Conservation (phyloP, 2,113 vertebrate species). For the Semicossyphus pulcher region DNA sequence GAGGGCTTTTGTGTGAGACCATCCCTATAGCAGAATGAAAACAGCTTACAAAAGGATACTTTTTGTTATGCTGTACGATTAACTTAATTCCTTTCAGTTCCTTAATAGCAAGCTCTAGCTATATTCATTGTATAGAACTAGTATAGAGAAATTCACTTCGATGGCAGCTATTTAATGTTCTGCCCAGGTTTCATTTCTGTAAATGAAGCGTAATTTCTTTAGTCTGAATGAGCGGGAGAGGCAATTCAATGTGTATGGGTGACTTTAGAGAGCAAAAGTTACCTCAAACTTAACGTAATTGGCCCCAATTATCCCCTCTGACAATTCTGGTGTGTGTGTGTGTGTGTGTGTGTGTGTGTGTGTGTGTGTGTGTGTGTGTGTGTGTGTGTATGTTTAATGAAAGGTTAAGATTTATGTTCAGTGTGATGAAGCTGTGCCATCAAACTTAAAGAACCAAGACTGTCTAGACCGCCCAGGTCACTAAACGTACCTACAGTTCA, state of each 20-base stretch:
- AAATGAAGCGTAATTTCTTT: slow-evolving; percentile 52
- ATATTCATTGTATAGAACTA: slow-evolving; percentile 5
- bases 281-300: slow-evolving; percentile 66
- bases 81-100: slow-evolving; percentile 35
- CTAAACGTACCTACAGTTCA: neutral
- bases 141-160: slow-evolving; percentile 38
- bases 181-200: slow-evolving; percentile 23
- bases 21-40: slow-evolving; percentile 43
- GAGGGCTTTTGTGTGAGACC: slow-evolving; percentile 35
- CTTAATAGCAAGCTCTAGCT: slow-evolving; percentile 7
- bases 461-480: slow-evolving; percentile 30
- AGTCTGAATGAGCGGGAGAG: slow-evolving; percentile 47
- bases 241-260: slow-evolving; percentile 41
- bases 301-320: slow-evolving; percentile 72
- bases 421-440: slow-evolving; percentile 58
- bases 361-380: slow-evolving; percentile 8
- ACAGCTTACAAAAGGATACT: slow-evolving; percentile 17
- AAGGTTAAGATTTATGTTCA: slow-evolving; percentile 73
- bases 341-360: slow-evolving; percentile 13
- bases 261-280: slow-evolving; percentile 61
- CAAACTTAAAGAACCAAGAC: slow-evolving; percentile 32
- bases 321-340: slow-evolving; percentile 32
- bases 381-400: slow-evolving; percentile 47
- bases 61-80: slow-evolving; percentile 49
- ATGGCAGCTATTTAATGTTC: slow-evolving; percentile 30